These are phyloP conservation scores for Synodontis membranacea DNA, from an alignment of 2,113 vertebrate species.

Conservation along the genomic window DNA sequence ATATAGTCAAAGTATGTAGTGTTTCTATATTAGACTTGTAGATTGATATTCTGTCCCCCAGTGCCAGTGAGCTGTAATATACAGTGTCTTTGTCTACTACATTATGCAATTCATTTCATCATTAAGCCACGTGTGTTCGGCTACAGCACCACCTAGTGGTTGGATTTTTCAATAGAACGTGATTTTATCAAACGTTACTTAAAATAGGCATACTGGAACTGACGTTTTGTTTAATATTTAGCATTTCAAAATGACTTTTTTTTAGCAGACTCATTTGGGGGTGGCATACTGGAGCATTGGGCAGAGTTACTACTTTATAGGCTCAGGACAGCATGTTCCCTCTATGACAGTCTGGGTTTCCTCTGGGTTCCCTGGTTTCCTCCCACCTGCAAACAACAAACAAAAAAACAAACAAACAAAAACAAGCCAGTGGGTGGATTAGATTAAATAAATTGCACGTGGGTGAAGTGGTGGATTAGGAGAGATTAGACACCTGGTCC, in stretches of 20 bases:
- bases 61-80: neutral
- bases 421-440: neutral
- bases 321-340: neutral
- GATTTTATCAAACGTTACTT: neutral
- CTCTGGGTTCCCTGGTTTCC: neutral
- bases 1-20: neutral
- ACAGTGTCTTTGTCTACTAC: neutral
- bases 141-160: constrained; percentile 57
- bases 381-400: neutral
- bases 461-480: neutral
- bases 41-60: neutral
- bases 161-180: neutral
- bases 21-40: neutral
- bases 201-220: no score
- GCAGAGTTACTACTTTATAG: neutral
- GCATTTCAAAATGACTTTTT: neutral
- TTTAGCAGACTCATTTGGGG: neutral
- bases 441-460: neutral
- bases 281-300: neutral
- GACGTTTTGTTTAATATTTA: no score
- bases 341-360: neutral
- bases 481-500: neutral
- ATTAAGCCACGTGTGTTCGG: constrained; percentile 44
- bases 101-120: neutral
- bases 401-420: no score